These are phyloP conservation scores for Scomber scombrus DNA, from an alignment of 2,113 vertebrate genomes.

Conservation along the genomic window DNA sequence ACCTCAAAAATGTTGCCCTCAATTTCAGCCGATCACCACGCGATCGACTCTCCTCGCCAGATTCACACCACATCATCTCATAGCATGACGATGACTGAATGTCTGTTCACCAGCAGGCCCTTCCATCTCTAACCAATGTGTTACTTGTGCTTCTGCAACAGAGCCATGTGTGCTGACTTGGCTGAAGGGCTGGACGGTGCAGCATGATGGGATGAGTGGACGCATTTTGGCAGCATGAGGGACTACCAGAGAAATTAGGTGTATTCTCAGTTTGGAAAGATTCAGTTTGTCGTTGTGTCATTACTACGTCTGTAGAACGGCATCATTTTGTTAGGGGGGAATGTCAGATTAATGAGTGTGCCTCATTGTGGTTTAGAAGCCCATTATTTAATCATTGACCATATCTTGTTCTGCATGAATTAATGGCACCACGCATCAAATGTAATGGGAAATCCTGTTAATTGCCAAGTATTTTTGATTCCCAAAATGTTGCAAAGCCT, in stretches of 20 bases:
- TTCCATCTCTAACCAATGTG: constrained; percentile 30
- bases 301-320: neutral
- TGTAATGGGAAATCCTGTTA: neutral
- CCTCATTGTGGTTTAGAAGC: constrained; percentile 16
- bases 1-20: constrained; percentile 15
- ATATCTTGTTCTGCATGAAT: constrained; percentile 3
- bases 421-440: neutral
- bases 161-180: neutral
- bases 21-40: constrained; percentile 2
- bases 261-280: constrained; percentile 2
- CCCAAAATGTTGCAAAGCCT: constrained; percentile 9
- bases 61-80: constrained; percentile 47
- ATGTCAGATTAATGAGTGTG: constrained; percentile 17
- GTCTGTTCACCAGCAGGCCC: constrained; percentile 39
- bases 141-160: constrained; percentile 12
- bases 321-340: neutral
- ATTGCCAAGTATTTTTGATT: constrained; percentile 12
- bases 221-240: constrained; percentile 20
- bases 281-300: constrained; percentile 25
- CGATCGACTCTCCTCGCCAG: neutral
- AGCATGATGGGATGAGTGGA: constrained; percentile 5
- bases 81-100: constrained; percentile 48
- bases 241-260: constrained; percentile 15
- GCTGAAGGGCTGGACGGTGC: neutral
- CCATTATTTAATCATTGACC: constrained; percentile 16